Base-by-base conservation (phyloP, 2,113 vertebrate species). In the Corythornis cristatus region DNA sequence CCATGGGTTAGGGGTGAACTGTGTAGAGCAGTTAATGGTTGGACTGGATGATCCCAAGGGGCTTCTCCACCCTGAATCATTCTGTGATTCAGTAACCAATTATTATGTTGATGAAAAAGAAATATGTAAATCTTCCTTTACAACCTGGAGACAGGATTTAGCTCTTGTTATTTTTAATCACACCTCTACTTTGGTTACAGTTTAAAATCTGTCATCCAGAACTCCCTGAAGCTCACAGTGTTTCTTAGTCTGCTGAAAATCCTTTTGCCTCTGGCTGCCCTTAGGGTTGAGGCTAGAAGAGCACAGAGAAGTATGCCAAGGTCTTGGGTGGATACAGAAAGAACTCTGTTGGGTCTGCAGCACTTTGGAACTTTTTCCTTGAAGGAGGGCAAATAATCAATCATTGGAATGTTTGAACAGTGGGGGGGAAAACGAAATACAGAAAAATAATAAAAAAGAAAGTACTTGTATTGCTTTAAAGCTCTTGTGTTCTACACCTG, bases 231-330 rank as follows among this genome's bases (percentile, higher is more conserved):
- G 96, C 3, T 93, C 91, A 91, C 82, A 60, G 62, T 60, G 65
- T 89, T 93, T 96, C 84, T 90, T 53, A 56, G 68, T 84, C 68
- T 96, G 60, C 60, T 21, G 88, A 90, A 95, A 94, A 93, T 90
- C 83, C 51, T 91, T 87, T 90, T 96, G 93, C 88, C 88, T 93
- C 93, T 88, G 83, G 90, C 86, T 93, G 65, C 90, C 88, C 65
- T 94, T 68, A 95, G 88, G 81, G 79, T 82, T 86, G 86, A 86
- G n/a, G 37, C 73, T 91, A 58, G 57, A 95, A 84, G 71, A 83
- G 70, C 67, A 82, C 23, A 90, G 20, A 50, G 54, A 86, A 86
- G 31, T 35, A 45, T 81, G 80, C 33, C 82, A 91, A 88, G 62
- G 60, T 60, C 77, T 94, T 86, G 26, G 73, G 31, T 0, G 2